These are phyloP conservation scores for Leuciscus idus DNA, from an alignment of 2,113 vertebrate genomes.

Conservation along the genomic window DNA sequence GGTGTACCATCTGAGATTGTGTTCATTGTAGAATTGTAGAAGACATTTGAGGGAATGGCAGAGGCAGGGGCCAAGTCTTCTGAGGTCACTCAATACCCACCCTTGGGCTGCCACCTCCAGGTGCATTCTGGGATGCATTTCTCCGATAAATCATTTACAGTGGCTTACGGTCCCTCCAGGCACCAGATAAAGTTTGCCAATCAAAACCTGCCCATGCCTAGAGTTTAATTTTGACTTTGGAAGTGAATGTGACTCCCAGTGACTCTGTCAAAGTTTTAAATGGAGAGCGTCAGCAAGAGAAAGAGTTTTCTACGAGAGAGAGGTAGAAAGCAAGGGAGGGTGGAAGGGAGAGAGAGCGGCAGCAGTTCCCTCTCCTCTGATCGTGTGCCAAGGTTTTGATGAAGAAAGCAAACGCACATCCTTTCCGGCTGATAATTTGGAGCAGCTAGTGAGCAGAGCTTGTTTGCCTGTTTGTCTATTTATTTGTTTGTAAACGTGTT, in stretches of 20 bases:
- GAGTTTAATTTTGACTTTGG: constrained; percentile 75
- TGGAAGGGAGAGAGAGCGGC: constrained; percentile 51
- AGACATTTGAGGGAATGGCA: constrained; percentile 61
- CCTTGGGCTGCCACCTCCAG: constrained; percentile 70
- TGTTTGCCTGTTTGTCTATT: constrained; percentile 48
- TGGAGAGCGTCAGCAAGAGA: constrained; percentile 45
- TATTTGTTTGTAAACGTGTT: constrained; percentile 59
- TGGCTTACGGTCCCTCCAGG: constrained; percentile 69
- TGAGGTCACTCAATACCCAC: constrained; percentile 79
- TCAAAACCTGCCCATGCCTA: constrained; percentile 62
- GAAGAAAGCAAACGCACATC: constrained; percentile 75
- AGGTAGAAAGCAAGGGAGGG: constrained; percentile 5
- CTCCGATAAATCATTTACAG: constrained; percentile 79
- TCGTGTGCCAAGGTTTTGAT: constrained; percentile 79
- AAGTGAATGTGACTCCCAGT: constrained; percentile 68
- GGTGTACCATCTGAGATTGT: neutral
- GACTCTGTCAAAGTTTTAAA: constrained; percentile 62
- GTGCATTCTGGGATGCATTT: constrained; percentile 77
- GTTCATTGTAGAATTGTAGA: constrained; percentile 10
- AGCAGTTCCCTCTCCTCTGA: constrained; percentile 74
- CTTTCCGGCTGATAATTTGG: constrained; percentile 73
- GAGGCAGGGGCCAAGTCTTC: constrained; percentile 65
- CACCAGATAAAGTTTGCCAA: constrained; percentile 79
- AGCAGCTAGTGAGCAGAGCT: constrained; percentile 46
- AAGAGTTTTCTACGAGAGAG: constrained; percentile 14